Conservation (phyloP, 64 coral and sea anemone species). For the Trachythela sp. region DNA sequence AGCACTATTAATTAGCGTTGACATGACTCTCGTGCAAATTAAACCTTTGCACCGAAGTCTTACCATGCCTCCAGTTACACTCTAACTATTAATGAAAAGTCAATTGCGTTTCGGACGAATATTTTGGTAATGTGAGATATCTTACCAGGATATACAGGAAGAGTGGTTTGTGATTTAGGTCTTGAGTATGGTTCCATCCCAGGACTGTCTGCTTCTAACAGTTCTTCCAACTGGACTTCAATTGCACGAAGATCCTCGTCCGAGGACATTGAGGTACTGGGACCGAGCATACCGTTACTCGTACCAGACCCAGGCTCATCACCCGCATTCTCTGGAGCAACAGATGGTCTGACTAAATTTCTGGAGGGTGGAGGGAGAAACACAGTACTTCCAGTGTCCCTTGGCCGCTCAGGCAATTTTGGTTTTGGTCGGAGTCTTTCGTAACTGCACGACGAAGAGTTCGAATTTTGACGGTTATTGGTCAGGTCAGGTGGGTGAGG, state of each 20-base stretch:
- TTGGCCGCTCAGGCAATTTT: background rate
- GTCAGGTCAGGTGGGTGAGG: background rate
- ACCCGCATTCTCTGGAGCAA: background rate
- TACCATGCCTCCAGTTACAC: too few species aligned
- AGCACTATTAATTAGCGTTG: too few species aligned
- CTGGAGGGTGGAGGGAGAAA: background rate
- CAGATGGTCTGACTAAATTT: background rate
- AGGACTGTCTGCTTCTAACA: background rate
- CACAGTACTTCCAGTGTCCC: background rate
- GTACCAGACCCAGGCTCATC: background rate
- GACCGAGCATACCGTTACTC: background rate
- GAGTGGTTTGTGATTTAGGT: background rate
- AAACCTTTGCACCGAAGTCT: too few species aligned
- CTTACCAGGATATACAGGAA: background rate
- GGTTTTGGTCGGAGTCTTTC: background rate
- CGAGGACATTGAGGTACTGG: background rate
- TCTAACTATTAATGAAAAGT: background rate
- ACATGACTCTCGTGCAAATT: too few species aligned
- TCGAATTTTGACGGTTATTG: background rate
- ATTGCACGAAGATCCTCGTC: conserved; percentile 16
- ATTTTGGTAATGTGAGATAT: background rate
- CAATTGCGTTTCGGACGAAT: background rate
- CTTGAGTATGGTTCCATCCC: background rate
- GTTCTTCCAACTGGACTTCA: background rate
- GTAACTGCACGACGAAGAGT: background rate